Evolutionary conservation across 2,888 invertebrate species (phyloP).

Genomic region (Mimumesa dahlbomi): DNA sequence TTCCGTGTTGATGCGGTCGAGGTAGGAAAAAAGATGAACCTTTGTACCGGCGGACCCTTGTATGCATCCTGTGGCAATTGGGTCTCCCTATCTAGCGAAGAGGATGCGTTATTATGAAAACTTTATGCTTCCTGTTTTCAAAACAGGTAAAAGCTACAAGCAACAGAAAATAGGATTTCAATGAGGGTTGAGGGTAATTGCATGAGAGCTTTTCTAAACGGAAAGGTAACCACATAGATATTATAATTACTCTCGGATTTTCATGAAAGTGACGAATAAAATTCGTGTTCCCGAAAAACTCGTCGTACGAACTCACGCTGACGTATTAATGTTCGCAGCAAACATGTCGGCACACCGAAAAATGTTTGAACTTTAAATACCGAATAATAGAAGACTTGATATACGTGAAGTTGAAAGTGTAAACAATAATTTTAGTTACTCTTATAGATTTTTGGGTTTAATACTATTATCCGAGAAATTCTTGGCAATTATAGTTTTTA

Average conservation of each 20-base stretch:
- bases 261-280: constrained; percentile 6
- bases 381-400: too few species aligned
- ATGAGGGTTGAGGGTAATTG: constrained; percentile 42
- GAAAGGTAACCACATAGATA: constrained; percentile 20
- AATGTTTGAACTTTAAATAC: too few species aligned
- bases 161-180: constrained; percentile 16
- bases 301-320: too few species aligned
- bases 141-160: constrained; percentile 48
- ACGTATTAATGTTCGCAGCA: too few species aligned
- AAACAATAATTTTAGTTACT: too few species aligned
- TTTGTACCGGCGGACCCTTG: constrained; percentile 60
- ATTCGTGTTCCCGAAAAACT: constrained; percentile 19
- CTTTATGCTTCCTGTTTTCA: constrained; percentile 65
- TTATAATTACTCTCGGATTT: constrained; percentile 48
- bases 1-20: constrained; percentile 66
- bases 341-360: too few species aligned
- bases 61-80: constrained; percentile 67
- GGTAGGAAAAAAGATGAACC: constrained; percentile 58
- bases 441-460: too few species aligned
- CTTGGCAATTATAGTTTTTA: too few species aligned
- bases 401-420: too few species aligned
- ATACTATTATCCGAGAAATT: too few species aligned
- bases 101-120: constrained; percentile 67
- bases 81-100: constrained; percentile 63
- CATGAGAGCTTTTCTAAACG: constrained; percentile 35